phyloP scores from a whole-genome alignment of 37 sponge, comb jelly and placozoan species.

The Hexactinellida sp. region DNA sequence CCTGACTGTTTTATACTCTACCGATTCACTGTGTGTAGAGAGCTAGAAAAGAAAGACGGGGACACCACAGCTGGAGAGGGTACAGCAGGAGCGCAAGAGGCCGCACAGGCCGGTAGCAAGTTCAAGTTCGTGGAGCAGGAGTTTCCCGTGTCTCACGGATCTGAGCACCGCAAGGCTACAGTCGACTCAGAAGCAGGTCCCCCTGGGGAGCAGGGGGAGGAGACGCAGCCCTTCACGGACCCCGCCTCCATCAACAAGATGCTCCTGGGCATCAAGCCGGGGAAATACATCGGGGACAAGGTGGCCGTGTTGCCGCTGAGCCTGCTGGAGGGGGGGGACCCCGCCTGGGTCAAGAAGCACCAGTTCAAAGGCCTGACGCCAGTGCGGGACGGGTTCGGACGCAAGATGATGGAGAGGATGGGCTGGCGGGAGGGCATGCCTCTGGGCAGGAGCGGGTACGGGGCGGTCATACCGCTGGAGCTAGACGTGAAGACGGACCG shows the following conservation, averaged over 20 bases:
- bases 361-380: slow-evolving; percentile 76
- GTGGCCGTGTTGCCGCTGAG: neutral
- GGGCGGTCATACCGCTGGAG: slow-evolving; percentile 50
- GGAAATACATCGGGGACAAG: neutral
- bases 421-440: slow-evolving; percentile 82
- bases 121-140: neutral
- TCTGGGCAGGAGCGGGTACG: slow-evolving; percentile 59
- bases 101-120: neutral
- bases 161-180: neutral
- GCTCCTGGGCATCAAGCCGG: neutral
- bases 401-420: slow-evolving; percentile 78
- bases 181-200: neutral
- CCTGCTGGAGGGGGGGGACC: neutral
- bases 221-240: neutral
- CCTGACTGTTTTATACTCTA: no score
- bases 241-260: neutral
- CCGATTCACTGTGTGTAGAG: no score
- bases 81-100: neutral
- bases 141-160: neutral
- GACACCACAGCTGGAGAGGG: no score
- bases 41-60: neutral
- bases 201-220: neutral
- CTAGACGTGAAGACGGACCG: slow-evolving; percentile 72
- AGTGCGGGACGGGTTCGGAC: slow-evolving; percentile 68
- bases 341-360: slow-evolving; percentile 34